phyloP scores from a whole-genome alignment of 2,888 invertebrate species.

The Alloplasta piceator region DNA sequence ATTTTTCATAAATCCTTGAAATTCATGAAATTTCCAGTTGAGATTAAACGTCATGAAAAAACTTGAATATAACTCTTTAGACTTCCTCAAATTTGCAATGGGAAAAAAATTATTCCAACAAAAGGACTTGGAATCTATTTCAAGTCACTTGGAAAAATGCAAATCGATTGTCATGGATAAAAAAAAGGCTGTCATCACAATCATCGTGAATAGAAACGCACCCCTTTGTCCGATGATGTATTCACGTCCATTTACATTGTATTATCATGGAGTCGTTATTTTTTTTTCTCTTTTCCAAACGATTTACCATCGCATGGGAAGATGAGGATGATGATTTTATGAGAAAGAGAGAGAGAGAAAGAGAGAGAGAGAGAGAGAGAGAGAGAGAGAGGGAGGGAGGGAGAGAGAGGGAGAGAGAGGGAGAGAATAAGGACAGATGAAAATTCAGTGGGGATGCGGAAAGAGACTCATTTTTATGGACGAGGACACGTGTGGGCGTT shows the following conservation, averaged over 20 bases:
- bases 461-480: constrained; percentile 39
- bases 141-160: constrained; percentile 12
- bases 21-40: no score
- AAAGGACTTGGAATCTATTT: constrained; percentile 12
- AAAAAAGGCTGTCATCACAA: constrained; percentile 25
- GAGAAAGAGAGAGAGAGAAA: constrained; percentile 29
- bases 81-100: background rate
- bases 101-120: background rate
- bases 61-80: no score
- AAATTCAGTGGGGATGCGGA: constrained; percentile 50
- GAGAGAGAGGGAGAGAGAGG: constrained; percentile 27
- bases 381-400: constrained; percentile 26
- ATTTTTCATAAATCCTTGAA: no score
- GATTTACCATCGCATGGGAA: constrained; percentile 35
- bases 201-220: constrained; percentile 18
- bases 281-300: constrained; percentile 49
- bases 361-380: constrained; percentile 19
- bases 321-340: background rate
- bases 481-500: constrained; percentile 67
- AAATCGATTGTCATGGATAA: constrained; percentile 7
- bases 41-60: no score
- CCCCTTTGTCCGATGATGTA: constrained; percentile 28
- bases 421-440: constrained; percentile 53
- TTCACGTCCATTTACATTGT: constrained; percentile 51
- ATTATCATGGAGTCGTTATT: constrained; percentile 36